These are phyloP conservation scores for Chunga burmeisteri DNA, from an alignment of 2,113 vertebrate genomes.

Conservation along the genomic window DNA sequence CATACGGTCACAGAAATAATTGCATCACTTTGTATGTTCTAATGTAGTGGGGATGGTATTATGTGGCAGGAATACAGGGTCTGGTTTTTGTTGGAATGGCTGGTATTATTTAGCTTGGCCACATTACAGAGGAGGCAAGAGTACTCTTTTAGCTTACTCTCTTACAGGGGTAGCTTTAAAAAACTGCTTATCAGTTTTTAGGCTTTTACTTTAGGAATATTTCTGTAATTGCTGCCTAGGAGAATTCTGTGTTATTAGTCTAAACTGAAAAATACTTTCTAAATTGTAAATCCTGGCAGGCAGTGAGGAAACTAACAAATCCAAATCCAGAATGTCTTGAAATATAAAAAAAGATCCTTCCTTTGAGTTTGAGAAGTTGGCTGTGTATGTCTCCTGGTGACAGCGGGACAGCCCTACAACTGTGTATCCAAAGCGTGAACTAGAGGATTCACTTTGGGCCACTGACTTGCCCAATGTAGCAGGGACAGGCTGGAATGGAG, in stretches of 20 bases:
- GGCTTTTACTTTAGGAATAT: not conserved
- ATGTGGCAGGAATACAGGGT: not conserved
- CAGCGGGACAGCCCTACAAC: not conserved
- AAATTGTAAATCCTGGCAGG: not conserved
- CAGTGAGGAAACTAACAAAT: not conserved
- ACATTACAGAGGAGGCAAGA: not conserved
- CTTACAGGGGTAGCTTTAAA: not conserved
- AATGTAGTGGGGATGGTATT: not conserved
- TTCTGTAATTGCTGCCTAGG: not conserved
- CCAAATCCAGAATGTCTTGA: not conserved
- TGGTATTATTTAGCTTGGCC: not conserved
- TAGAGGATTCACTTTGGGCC: not conserved
- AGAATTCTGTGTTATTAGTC: not conserved
- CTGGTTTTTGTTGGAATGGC: not conserved
- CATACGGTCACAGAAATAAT: not conserved
- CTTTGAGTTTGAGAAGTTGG: not conserved
- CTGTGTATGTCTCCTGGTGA: not conserved
- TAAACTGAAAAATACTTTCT: not conserved
- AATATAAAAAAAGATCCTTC: not conserved
- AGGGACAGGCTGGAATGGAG: not conserved
- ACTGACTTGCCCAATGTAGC: not conserved
- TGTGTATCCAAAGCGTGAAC: not conserved
- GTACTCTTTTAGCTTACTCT: not conserved
- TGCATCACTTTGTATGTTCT: not conserved
- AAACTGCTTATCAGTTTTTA: not conserved